Evolutionary conservation across 2,113 vertebrate species (phyloP).

Genomic region (Capreolus pygargus): DNA sequence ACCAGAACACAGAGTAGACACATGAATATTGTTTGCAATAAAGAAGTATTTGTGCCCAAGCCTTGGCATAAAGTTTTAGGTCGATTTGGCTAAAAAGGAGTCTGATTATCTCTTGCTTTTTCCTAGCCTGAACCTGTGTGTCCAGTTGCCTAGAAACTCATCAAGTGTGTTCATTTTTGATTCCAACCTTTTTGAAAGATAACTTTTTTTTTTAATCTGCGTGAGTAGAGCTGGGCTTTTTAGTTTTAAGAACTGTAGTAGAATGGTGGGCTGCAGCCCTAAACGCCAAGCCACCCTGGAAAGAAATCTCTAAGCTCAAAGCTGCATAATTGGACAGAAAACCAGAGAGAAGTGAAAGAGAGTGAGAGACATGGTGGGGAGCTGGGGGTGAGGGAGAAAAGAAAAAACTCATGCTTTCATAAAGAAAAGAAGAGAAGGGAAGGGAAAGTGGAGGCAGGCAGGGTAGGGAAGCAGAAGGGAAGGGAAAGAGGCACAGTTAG

Average conservation of each 20-base stretch:
- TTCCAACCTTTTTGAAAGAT: slow-evolving; percentile 31
- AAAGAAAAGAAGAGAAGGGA: neutral
- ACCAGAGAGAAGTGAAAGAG: neutral
- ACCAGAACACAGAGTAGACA: neutral
- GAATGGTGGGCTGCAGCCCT: neutral
- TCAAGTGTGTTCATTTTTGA: neutral
- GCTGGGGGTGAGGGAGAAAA: neutral
- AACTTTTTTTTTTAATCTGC: slow-evolving; percentile 40
- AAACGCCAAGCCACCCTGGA: neutral
- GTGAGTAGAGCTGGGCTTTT: slow-evolving; percentile 24
- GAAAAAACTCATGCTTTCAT: neutral
- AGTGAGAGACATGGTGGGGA: neutral
- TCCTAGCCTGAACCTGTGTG: neutral
- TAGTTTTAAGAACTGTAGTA: neutral
- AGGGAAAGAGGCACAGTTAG: neutral
- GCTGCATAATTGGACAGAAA: neutral
- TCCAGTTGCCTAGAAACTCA: slow-evolving; percentile 64
- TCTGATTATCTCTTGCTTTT: neutral
- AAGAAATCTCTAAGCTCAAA: slow-evolving; percentile 19
- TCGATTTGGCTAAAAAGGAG: neutral
- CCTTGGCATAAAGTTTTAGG: neutral
- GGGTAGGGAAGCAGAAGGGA: neutral
- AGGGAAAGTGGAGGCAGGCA: neutral
- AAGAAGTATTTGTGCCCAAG: neutral
- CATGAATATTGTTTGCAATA: neutral